Percentiles rank a stretch among this genome's conserved stretches.
These are phyloP conservation scores for Cyclopterus lumpus DNA, from an alignment of 2,797 vertebrate species.

Conservation along the genomic window DNA sequence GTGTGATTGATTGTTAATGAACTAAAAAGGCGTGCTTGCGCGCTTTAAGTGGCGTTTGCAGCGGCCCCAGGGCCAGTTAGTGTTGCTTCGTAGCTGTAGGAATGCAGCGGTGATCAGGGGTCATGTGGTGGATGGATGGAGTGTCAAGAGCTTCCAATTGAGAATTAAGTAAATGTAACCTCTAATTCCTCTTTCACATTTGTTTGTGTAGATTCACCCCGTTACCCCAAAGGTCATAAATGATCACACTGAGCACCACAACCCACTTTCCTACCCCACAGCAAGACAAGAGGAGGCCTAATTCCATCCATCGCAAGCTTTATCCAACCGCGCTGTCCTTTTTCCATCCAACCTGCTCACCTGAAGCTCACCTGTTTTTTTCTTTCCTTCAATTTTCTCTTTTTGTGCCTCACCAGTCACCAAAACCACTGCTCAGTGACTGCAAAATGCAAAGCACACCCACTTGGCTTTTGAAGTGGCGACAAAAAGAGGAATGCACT, in stretches of 20 bases:
- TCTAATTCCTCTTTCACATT: background rate
- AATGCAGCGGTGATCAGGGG: constrained; percentile 2
- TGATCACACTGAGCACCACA: constrained; percentile 2
- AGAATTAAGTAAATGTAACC: constrained; percentile 8
- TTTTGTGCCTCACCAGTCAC: constrained; percentile 1
- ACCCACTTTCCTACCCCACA: background rate
- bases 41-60: background rate
- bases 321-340: constrained; percentile 1
- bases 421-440: constrained; percentile 22
- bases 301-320: constrained; percentile 14
- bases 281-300: background rate
- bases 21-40: background rate
- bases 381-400: too few relatives aligned
- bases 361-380: too few relatives aligned
- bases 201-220: constrained; percentile 1
- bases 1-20: constrained; percentile 30
- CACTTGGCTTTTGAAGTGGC: constrained; percentile 62
- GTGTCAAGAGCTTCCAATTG: background rate
- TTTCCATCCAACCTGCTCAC: constrained; percentile 40
- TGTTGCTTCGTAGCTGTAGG: constrained; percentile 12
- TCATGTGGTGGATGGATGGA: background rate
- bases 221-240: constrained; percentile 18
- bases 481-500: constrained; percentile 70
- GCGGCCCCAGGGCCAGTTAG: background rate
- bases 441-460: constrained; percentile 55